Base-by-base conservation (phyloP, 2,888 invertebrate genomes). In the Harpalus rufipes region DNA sequence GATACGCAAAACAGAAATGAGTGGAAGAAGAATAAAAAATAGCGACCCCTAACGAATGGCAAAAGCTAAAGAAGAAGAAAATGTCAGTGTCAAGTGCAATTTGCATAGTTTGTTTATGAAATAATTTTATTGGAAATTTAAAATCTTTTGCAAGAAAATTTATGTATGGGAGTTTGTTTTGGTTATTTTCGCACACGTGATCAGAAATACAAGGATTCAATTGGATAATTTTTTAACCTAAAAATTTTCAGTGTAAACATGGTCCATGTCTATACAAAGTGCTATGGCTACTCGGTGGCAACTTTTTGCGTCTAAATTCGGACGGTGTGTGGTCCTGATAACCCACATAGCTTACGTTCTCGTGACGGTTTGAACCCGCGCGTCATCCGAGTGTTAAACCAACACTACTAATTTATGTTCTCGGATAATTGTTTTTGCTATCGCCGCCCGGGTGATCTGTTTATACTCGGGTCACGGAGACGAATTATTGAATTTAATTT, bases 401-500 rank as follows among this genome's bases (percentile, higher is more conserved):
- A 51, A 76, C 80, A 80, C 59, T 44, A 82, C 76, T 83, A 83
- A 83, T 74, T 83, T 76, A 83, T 83, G 83, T 83, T 74, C 72
- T 83, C 44, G 83, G 74, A 83, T 83, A 83, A 83, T 83, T 83
- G 83, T 83, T 83, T 83, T 72, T 83, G 83, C 78, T 74, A 78
- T 78, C 78, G 51, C 72, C 14, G 72, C 16, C 16, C 72, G 32
- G 58, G 39, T 41, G 61, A 76, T 61, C 59, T 76, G 41, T 83
- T 61, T 44, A 76, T 83, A 44, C 83, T 74, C 59, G 61, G 76
- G 83, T 76, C 83, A 83, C 59, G 61, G 74, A 51, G 83, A 83
- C 61, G 61, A 76, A 83, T 83, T 83, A 76, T 76, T 83, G n/a
- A 82, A 83, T 83, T 83, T 83, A 83, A 83, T 76, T 83, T 74